A percentile compares a stretch with the other conserved stretches of the same genome.
Evolutionary conservation across 2,888 invertebrate species (phyloP).

Genomic region (Latheticus oryzae): DNA sequence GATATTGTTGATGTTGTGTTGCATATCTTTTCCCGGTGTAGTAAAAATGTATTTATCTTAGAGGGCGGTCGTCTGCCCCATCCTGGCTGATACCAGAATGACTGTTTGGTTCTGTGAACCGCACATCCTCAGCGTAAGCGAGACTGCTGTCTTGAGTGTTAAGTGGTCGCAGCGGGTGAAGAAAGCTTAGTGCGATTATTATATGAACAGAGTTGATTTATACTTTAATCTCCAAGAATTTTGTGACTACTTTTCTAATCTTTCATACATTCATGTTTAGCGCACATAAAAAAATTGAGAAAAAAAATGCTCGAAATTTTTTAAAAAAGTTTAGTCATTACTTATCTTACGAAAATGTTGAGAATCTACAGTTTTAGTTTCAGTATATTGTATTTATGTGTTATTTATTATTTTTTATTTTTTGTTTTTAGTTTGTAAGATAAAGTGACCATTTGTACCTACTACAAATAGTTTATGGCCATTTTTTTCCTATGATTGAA

Average conservation of each 20-base stretch:
- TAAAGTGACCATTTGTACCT: constrained; percentile 49
- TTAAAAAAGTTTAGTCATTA: constrained; percentile 40
- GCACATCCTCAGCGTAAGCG: constrained; percentile 52
- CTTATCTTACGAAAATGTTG: constrained; percentile 27
- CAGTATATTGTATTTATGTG: constrained; percentile 54
- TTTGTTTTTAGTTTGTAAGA: constrained; percentile 51
- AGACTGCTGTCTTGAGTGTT: constrained; percentile 55
- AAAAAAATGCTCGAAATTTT: constrained; percentile 46
- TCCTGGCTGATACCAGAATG: constrained; percentile 62
- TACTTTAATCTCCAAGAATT: constrained; percentile 51
- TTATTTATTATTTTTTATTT: constrained; percentile 56
- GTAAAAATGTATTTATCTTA: constrained; percentile 50
- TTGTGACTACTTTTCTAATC: constrained; percentile 63
- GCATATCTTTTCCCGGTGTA: constrained; percentile 58
- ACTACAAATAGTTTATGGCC: constrained; percentile 50
- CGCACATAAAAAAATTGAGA: constrained; percentile 59
- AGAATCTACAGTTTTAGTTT: constrained; percentile 42
- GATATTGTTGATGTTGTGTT: constrained; percentile 51
- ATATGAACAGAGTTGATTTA: constrained; percentile 46
- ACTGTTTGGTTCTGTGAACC: constrained; percentile 65
- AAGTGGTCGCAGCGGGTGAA: constrained; percentile 54
- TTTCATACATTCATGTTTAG: constrained; percentile 61
- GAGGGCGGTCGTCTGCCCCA: constrained; percentile 62
- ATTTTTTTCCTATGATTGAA: constrained; percentile 39
- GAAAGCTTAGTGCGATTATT: constrained; percentile 50